Base-by-base conservation (phyloP, 2,888 invertebrate species). In the Heteromurus nitidus region DNA sequence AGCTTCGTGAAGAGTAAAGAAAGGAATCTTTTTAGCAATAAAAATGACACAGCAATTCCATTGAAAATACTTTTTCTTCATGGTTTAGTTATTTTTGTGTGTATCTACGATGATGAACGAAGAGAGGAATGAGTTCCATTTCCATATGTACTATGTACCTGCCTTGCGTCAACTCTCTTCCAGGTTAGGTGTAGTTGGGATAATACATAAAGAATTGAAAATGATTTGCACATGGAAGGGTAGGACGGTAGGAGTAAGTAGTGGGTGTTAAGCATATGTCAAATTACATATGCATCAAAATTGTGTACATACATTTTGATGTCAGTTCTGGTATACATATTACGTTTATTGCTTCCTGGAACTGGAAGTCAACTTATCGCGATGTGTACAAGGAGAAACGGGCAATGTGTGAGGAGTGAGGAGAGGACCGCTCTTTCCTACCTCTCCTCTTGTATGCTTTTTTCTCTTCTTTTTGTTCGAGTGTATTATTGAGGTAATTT, bases 401-500 rank as follows among this genome's bases (percentile, higher is more conserved):
- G 47, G 47, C 47, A n/a, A n/a, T n/a, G n/a, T n/a, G n/a, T n/a
- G n/a, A n/a, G n/a, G n/a, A n/a, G n/a, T n/a, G n/a, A n/a, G n/a
- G n/a, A n/a, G 44, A 13, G 11, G 53, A 26, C 62, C 36, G 22
- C n/a, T 73, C 18, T 53, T 55, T 36, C 13, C n/a, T 55, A 20
- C 62, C 28, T 36, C 18, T 58, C n/a, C n/a, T n/a, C n/a, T 26
- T 76, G 26, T 28, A 47, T 77, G 20, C 16, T 55, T 69, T 20
- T 60, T 30, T 13, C 24, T 44, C 44, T 2, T 20, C 20, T 31
- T 22, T 65, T 30, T 68, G 60, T 28, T 72, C 47, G 58, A 58
- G 64, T 64, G 64, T 60, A 36, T 72, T 80, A 72, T 70, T 68
- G 77, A 85, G 84, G 83, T 85, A 85, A 83, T 84, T 84, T 86